Evolutionary conservation across 2,888 invertebrate species (phyloP).

Genomic region (Lordiphosa fenestrarum): DNA sequence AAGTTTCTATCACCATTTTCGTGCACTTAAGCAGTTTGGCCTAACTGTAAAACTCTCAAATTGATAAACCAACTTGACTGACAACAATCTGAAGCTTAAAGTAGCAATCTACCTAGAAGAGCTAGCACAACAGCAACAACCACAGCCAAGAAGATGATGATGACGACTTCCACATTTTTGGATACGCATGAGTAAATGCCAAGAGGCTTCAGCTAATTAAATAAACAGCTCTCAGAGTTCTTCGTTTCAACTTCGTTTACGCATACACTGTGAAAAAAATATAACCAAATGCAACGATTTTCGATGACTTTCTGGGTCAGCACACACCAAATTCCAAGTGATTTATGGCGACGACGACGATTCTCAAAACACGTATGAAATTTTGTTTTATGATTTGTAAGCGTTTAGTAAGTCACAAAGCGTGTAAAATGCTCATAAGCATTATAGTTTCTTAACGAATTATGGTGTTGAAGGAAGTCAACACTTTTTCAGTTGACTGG

Average conservation of each 20-base stretch:
- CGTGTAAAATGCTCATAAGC: slow-evolving; percentile 55
- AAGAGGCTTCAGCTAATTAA: slow-evolving; percentile 58
- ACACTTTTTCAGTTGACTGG: slow-evolving; percentile 60
- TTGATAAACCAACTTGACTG: slow-evolving; percentile 46
- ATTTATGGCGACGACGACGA: slow-evolving; percentile 49
- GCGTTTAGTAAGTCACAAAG: slow-evolving; percentile 57
- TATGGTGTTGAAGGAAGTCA: slow-evolving; percentile 47
- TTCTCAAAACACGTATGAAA: slow-evolving; percentile 18
- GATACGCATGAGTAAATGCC: slow-evolving; percentile 58
- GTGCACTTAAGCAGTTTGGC: slow-evolving; percentile 39
- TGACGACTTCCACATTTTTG: slow-evolving; percentile 37
- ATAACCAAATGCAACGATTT: slow-evolving; percentile 8
- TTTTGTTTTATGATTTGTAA: slow-evolving; percentile 61
- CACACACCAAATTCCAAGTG: slow-evolving; percentile 48
- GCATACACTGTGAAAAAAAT: slow-evolving; percentile 33
- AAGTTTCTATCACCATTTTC: slow-evolving; percentile 35
- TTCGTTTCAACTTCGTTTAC: slow-evolving; percentile 18
- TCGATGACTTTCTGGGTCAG: slow-evolving; percentile 60
- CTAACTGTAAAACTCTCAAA: slow-evolving; percentile 64
- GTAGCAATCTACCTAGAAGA: slow-evolving; percentile 27
- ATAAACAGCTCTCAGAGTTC: slow-evolving; percentile 41
- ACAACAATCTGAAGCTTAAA: slow-evolving; percentile 17
- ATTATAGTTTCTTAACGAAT: slow-evolving; percentile 20
- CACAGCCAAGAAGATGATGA: slow-evolving; percentile 15
- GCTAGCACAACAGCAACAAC: slow-evolving; percentile 8